Conservation (phyloP, 2,888 invertebrate species). For the Thereva nobilitata region DNA sequence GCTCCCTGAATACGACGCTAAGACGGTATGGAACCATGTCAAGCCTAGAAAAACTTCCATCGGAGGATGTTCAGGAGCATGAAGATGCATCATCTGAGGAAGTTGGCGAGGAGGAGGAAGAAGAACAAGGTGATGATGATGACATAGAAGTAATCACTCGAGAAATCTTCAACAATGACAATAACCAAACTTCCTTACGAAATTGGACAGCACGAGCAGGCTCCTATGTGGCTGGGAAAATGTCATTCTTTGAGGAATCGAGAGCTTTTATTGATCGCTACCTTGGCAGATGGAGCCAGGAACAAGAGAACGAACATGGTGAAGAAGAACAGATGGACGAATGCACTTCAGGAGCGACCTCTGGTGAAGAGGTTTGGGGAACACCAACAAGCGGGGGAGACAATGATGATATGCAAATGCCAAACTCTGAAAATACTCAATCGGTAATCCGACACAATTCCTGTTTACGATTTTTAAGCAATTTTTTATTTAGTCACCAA, state of each 20-base stretch:
- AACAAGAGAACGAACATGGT: slow-evolving; percentile 43
- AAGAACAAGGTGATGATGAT: slow-evolving; percentile 40
- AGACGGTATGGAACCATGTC: slow-evolving; percentile 72
- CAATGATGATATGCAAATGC: slow-evolving; percentile 71
- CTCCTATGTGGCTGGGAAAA: slow-evolving; percentile 80
- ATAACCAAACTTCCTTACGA: slow-evolving; percentile 43
- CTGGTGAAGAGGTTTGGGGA: slow-evolving; percentile 87
- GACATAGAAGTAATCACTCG: slow-evolving; percentile 47
- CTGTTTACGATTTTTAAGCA: not conserved
- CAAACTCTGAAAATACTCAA: slow-evolving; percentile 70
- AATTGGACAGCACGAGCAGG: slow-evolving; percentile 83
- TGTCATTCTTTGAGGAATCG: slow-evolving; percentile 70
- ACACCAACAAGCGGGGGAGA: slow-evolving; percentile 86
- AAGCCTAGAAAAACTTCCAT: slow-evolving; percentile 70
- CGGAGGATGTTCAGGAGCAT: slow-evolving; percentile 54
- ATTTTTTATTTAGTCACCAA: slow-evolving; percentile 61
- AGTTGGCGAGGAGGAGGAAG: slow-evolving; percentile 44
- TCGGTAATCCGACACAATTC: slow-evolving; percentile 60
- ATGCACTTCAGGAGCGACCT: slow-evolving; percentile 81
- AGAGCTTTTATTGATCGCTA: slow-evolving; percentile 59
- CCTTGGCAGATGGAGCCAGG: slow-evolving; percentile 62
- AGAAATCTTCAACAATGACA: slow-evolving; percentile 44
- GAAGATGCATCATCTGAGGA: slow-evolving; percentile 62
- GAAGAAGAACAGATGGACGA: slow-evolving; percentile 69
- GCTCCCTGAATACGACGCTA: slow-evolving; percentile 64